Evolutionary conservation across 1,140 invertebrate genomes (phyloP).

Genomic region (Dendrolimus kikuchii): DNA sequence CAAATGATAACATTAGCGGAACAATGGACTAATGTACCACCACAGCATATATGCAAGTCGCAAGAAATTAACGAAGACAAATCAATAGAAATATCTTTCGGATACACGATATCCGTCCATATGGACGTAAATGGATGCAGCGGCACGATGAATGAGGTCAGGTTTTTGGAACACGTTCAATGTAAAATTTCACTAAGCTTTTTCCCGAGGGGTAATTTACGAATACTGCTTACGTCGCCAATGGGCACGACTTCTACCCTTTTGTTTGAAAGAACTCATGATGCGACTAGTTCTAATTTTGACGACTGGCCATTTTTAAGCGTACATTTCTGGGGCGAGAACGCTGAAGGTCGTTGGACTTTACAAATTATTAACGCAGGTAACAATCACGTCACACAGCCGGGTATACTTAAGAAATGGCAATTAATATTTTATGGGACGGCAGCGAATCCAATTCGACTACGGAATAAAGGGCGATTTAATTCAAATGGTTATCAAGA

Average conservation of each 20-base stretch:
- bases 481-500: constrained; percentile 41
- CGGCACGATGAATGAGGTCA: constrained; percentile 88
- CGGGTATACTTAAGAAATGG: constrained; percentile 91
- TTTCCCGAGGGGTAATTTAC: constrained; percentile 90
- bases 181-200: constrained; percentile 91
- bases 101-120: constrained; percentile 80
- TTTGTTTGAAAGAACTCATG: constrained; percentile 89
- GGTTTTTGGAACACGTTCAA: constrained; percentile 95
- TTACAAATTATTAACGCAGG: constrained; percentile 93
- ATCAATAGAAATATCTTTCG: constrained; percentile 80
- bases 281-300: constrained; percentile 92
- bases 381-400: constrained; percentile 83
- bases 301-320: constrained; percentile 98
- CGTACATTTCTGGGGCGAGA: constrained; percentile 97
- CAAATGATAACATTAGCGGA: constrained; percentile 92
- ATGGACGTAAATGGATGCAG: constrained; percentile 91
- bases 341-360: constrained; percentile 91
- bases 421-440: constrained; percentile 94
- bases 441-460: constrained; percentile 82
- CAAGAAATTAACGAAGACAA: constrained; percentile 89
- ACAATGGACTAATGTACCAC: constrained; percentile 94
- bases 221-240: constrained; percentile 87
- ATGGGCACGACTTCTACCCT: constrained; percentile 91
- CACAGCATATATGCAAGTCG: constrained; percentile 95
- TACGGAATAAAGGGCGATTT: constrained; percentile 73